Percentiles rank a stretch among this genome's conserved stretches.
These are phyloP conservation scores for Passer montanus DNA, from an alignment of 2,113 vertebrate species.

Conservation along the genomic window DNA sequence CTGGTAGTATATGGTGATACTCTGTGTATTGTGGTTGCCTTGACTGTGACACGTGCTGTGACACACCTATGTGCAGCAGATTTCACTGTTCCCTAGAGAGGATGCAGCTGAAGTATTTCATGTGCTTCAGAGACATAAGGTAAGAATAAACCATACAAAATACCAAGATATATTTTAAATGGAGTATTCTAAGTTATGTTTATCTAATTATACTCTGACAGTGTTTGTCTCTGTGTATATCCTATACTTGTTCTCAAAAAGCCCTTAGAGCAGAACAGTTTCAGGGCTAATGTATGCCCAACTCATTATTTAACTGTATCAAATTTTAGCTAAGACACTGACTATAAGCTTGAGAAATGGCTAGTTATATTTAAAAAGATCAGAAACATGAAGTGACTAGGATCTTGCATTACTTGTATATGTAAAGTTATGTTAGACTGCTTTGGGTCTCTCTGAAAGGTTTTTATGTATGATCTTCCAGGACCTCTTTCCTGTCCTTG, in stretches of 20 bases:
- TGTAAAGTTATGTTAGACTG: not conserved
- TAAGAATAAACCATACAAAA: not conserved
- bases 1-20: not conserved
- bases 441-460: not conserved
- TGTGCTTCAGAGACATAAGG: not conserved
- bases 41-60: not conserved
- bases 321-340: not conserved
- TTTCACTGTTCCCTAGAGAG: not conserved
- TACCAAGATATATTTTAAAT: not conserved
- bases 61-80: not conserved
- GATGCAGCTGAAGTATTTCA: not conserved
- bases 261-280: accelerated
- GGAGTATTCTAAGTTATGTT: not conserved
- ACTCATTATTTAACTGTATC: not conserved
- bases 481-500: not conserved
- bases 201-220: not conserved
- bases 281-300: not conserved
- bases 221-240: not conserved
- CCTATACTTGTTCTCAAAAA: not conserved
- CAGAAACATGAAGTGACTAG: not conserved
- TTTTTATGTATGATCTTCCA: not conserved
- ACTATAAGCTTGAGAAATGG: not conserved
- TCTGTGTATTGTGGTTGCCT: not conserved
- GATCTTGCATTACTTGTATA: not conserved
- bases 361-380: not conserved